These are phyloP conservation scores for Sylvicola cinctus DNA, from an alignment of 2,888 invertebrate genomes.

Conservation along the genomic window DNA sequence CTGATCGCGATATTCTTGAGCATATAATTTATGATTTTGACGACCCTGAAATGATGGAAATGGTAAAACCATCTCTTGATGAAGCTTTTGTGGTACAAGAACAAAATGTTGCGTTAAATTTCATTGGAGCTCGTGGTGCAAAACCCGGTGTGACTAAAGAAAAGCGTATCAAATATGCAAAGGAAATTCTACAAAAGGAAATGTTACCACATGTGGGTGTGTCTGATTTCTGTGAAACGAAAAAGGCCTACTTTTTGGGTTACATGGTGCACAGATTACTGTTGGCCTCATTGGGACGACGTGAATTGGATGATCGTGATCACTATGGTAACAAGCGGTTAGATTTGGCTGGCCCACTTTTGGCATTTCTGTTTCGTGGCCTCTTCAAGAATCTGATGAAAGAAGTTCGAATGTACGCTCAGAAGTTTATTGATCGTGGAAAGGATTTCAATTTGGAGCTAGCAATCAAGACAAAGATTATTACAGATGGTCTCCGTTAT, in stretches of 20 bases:
- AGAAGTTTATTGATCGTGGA: conserved; percentile 96
- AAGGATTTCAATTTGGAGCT: conserved; percentile 93
- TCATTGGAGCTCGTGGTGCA: conserved; percentile 95
- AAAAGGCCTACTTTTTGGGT: conserved; percentile 95
- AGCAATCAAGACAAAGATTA: conserved; percentile 84
- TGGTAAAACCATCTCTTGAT: conserved; percentile 98
- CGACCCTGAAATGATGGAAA: conserved; percentile 99
- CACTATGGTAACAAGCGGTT: conserved; percentile 98
- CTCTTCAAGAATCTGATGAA: conserved; percentile 91
- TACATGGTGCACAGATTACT: conserved; percentile 98
- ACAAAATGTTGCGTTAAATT: conserved; percentile 95
- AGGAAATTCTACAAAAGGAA: conserved; percentile 98
- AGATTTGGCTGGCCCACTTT: conserved; percentile 89
- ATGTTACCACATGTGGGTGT: conserved; percentile 99
- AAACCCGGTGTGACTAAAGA: conserved; percentile 97
- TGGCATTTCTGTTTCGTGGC: conserved; percentile 93
- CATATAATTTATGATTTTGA: conserved; percentile 99
- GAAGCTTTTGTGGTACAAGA: conserved; percentile 99
- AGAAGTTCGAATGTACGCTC: conserved; percentile 94
- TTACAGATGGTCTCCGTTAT: conserved; percentile 93
- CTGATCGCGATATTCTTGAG: conserved; percentile 96
- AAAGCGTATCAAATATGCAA: conserved; percentile 96
- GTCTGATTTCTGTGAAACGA: conserved; percentile 98
- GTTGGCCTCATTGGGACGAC: conserved; percentile 80
- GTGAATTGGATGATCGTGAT: conserved; percentile 98